A percentile compares a stretch with the other conserved stretches of the same genome.
These are phyloP conservation scores for Andrena bucephala DNA, from an alignment of 2,888 invertebrate genomes.

Conservation along the genomic window DNA sequence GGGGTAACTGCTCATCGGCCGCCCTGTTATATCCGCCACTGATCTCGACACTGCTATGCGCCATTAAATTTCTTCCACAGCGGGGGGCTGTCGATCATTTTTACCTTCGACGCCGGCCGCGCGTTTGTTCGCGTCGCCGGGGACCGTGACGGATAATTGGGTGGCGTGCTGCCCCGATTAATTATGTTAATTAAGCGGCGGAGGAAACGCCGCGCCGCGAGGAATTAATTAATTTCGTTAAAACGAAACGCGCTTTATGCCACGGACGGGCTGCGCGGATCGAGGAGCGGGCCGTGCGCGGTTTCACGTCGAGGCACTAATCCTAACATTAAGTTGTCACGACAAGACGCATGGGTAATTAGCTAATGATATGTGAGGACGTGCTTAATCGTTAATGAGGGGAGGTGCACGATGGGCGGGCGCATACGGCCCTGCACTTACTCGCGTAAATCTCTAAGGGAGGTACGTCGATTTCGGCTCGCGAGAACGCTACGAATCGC, in stretches of 20 bases:
- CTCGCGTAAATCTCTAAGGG: slow-evolving; percentile 12
- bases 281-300: slow-evolving; percentile 33
- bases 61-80: no score
- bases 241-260: slow-evolving; percentile 3
- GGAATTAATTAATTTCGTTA: background rate
- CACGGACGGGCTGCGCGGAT: background rate
- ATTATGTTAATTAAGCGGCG: slow-evolving; percentile 4
- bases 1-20: no score
- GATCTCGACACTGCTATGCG: no score
- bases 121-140: background rate
- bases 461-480: slow-evolving; percentile 21
- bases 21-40: no score
- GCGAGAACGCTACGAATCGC: slow-evolving; percentile 28
- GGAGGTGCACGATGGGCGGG: slow-evolving; percentile 40
- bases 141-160: background rate
- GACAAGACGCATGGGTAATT: slow-evolving; percentile 52
- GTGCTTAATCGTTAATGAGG: slow-evolving; percentile 56
- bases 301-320: slow-evolving; percentile 63
- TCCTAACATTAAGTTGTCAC: slow-evolving; percentile 64
- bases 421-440: slow-evolving; percentile 43
- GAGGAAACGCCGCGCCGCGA: background rate
- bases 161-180: background rate
- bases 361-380: slow-evolving; percentile 70
- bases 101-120: no score
- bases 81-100: background rate